Evolutionary conservation across 1,140 invertebrate genomes (phyloP), one percentile per base, ranked within the genome.

Genomic region (Drepana arcuata): DNA sequence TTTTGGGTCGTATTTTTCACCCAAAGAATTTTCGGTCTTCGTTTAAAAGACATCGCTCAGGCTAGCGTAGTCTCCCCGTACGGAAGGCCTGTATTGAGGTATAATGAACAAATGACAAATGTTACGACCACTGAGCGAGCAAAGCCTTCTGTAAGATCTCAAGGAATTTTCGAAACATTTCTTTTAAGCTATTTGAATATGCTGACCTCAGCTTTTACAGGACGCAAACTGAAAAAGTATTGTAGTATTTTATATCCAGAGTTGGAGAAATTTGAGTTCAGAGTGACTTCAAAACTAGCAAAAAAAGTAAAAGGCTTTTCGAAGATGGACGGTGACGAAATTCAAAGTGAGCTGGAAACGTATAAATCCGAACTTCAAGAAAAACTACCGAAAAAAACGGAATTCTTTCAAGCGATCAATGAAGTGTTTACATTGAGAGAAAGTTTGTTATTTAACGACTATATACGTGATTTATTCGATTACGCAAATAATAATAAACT

Each of bases 131-230:
- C n/a, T n/a, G n/a, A n/a, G n/a, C n/a, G n/a, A n/a, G n/a, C n/a
- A 30, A 9, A 16, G 13, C 7, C 21, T 13, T 14, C 16, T 1
- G 7, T 32, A 5, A 36, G 11, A 7, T 36, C 48, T n/a, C 38
- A 57, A 33, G 58, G 52, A 12, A 59, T 74, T 16, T 74, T 74
- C 18, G 60, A 59, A 36, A 48, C 38, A 14, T 74, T 74, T 41
- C 24, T 74, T 15, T 49, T 50, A 26, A 42, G 49, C 7, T 41
- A 57, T 9, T 27, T 73, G 4, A 46, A 56, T 25, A 24, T 62
- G 13, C 25, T 69, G 14, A 61, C 50, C n/a, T 55, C 36, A 10
- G 21, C 27, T 14, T 65, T 69, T 38, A 42, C 58, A 13, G 52
- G 48, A 28, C 51, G 34, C 30, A 57, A 53, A 24, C 25, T 71